These are phyloP conservation scores for Bemisia tabaci DNA, from an alignment of 1,140 invertebrate species.

Conservation along the genomic window DNA sequence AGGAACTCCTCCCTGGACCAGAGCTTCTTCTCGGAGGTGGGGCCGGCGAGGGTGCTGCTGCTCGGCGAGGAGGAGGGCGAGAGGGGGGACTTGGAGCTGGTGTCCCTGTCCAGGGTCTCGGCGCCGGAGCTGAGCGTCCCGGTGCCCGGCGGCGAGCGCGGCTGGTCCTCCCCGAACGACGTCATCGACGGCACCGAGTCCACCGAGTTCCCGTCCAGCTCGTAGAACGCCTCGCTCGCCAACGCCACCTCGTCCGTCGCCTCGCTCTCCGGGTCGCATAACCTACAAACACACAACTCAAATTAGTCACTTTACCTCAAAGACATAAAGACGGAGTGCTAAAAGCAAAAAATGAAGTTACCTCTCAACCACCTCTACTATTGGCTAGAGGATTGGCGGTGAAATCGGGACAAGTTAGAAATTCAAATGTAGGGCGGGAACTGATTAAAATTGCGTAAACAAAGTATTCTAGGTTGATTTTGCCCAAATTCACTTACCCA, in stretches of 20 bases:
- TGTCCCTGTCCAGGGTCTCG: not conserved
- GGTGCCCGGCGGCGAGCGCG: too few species aligned
- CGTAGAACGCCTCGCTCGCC: not conserved
- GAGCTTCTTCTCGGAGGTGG: conserved; percentile 33
- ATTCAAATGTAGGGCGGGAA: too few species aligned
- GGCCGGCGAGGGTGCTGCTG: not conserved
- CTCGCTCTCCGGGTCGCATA: not conserved
- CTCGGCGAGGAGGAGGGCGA: not conserved
- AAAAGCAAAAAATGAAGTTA: too few species aligned
- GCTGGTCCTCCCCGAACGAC: not conserved
- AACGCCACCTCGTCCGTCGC: not conserved
- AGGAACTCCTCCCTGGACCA: conserved; percentile 56
- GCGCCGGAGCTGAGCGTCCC: conserved; percentile 1
- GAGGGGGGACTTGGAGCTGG: not conserved
- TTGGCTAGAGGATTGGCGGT: too few species aligned
- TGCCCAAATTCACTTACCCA: too few species aligned
- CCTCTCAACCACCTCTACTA: too few species aligned
- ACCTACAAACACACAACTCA: too few species aligned
- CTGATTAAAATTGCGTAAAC: too few species aligned
- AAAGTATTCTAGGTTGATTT: too few species aligned
- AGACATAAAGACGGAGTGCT: too few species aligned
- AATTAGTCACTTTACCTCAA: too few species aligned
- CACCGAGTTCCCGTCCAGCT: not conserved
- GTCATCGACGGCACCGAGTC: not conserved
- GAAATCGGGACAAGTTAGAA: too few species aligned